A percentile compares a stretch with the other conserved stretches of the same genome.
Conservation (phyloP, 1,140 invertebrate species). For the Ditylenchus dipsaci region DNA sequence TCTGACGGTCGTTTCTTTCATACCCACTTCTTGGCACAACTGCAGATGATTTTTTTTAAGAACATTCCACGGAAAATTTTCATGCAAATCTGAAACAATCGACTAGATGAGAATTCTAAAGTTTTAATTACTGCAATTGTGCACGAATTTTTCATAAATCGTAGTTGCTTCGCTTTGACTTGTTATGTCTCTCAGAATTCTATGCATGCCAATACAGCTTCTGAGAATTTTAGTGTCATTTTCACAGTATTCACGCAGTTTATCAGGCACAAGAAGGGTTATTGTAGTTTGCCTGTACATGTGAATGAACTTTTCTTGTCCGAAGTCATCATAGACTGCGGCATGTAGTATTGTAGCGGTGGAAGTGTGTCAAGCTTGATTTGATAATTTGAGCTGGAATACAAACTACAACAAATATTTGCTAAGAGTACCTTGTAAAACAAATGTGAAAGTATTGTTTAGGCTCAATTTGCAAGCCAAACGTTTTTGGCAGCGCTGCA, state of each 20-base stretch:
- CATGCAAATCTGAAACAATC: too few relatives aligned
- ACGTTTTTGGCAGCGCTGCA: background rate
- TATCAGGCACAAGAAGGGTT: background rate
- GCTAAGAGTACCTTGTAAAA: slow-evolving; percentile 5
- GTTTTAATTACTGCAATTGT: background rate
- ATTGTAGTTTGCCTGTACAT: slow-evolving; percentile 7
- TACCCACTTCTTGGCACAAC: background rate
- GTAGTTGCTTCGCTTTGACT: background rate
- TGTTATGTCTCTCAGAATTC: background rate
- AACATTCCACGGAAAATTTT: background rate
- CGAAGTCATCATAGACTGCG: background rate
- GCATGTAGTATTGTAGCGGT: background rate
- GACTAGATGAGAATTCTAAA: too few relatives aligned
- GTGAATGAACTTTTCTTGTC: background rate
- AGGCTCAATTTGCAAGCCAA: background rate
- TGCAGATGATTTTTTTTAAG: background rate
- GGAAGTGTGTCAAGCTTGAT: background rate
- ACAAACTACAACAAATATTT: background rate
- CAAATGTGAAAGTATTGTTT: slow-evolving; percentile 11
- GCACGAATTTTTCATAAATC: background rate
- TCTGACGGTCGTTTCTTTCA: background rate
- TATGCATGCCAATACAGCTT: background rate
- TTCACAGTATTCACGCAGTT: background rate
- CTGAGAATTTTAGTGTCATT: background rate
- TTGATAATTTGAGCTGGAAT: background rate